phyloP scores from a whole-genome alignment of 2,797 vertebrate species.

The Channa striata region DNA sequence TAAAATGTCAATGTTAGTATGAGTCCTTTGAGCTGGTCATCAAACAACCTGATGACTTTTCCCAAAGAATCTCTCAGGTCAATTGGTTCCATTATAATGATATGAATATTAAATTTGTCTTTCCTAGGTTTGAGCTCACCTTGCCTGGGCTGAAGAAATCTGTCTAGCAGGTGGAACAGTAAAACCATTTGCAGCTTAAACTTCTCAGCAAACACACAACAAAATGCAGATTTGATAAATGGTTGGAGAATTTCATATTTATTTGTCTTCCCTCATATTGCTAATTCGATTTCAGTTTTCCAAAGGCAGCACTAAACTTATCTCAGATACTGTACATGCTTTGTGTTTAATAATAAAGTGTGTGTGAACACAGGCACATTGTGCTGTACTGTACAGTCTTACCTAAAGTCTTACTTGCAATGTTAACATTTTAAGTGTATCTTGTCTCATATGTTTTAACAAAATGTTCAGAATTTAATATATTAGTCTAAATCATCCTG shows the following conservation, averaged over 20 bases:
- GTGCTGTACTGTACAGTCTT: background rate
- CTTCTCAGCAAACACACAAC: background rate
- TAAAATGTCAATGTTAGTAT: no score
- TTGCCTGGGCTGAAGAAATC: slow-evolving; percentile 78
- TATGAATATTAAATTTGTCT: slow-evolving; percentile 1
- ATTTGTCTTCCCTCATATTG: slow-evolving; percentile 5
- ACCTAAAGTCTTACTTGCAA: background rate
- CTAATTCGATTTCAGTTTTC: background rate
- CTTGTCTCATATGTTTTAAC: background rate
- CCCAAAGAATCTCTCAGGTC: background rate
- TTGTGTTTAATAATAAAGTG: background rate
- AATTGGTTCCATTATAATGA: background rate
- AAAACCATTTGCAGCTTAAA: background rate
- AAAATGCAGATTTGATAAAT: background rate
- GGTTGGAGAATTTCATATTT: background rate
- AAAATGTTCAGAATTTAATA: background rate
- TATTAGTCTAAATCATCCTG: background rate
- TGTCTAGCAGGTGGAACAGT: slow-evolving; percentile 38
- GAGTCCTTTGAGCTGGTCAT: no score
- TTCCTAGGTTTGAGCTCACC: slow-evolving; percentile 81
- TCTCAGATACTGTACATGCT: slow-evolving; percentile 4
- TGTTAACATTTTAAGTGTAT: background rate
- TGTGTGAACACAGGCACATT: no score
- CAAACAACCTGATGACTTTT: no score
- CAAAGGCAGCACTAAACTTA: background rate